A percentile compares a stretch with the other conserved stretches of the same genome.
Evolutionary conservation across 2,113 vertebrate genomes (phyloP).

Genomic region (Strix uralensis): DNA sequence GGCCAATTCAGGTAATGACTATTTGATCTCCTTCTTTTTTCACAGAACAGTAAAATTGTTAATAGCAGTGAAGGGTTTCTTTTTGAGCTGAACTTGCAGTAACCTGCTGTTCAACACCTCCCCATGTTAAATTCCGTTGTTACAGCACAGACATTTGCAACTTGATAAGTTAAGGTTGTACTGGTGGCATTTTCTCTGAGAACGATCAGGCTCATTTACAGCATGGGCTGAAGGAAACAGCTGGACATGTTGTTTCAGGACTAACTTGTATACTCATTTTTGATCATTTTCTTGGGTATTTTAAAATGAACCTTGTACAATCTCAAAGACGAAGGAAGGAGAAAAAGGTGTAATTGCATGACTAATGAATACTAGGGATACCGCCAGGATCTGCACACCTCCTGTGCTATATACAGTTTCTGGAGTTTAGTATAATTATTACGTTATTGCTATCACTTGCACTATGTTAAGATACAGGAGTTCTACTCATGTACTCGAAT

Average conservation of each 20-base stretch:
- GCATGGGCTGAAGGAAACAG: no score
- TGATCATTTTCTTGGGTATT: not conserved
- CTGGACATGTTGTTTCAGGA: no score
- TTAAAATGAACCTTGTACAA: not conserved
- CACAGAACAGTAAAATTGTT: not conserved
- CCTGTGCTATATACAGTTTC: not conserved
- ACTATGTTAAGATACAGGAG: not conserved
- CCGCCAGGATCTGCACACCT: not conserved
- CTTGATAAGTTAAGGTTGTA: not conserved
- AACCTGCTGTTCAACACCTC: constrained; percentile 15
- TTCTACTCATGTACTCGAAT: not conserved
- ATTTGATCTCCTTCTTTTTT: constrained; percentile 4
- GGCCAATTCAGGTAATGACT: constrained; percentile 34
- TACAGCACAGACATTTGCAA: not conserved
- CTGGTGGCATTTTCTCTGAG: no score
- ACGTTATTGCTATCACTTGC: not conserved
- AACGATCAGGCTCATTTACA: no score
- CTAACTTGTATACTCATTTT: not conserved
- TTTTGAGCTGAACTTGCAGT: not conserved
- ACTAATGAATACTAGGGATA: not conserved
- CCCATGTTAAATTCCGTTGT: not conserved
- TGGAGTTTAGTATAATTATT: not conserved
- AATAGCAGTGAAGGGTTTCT: not conserved
- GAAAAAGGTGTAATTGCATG: not conserved
- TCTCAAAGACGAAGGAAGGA: not conserved